Evolutionary conservation across 2,888 invertebrate genomes (phyloP), one percentile per base, ranked within the genome.

Genomic region (Nasonovia ribisnigri): DNA sequence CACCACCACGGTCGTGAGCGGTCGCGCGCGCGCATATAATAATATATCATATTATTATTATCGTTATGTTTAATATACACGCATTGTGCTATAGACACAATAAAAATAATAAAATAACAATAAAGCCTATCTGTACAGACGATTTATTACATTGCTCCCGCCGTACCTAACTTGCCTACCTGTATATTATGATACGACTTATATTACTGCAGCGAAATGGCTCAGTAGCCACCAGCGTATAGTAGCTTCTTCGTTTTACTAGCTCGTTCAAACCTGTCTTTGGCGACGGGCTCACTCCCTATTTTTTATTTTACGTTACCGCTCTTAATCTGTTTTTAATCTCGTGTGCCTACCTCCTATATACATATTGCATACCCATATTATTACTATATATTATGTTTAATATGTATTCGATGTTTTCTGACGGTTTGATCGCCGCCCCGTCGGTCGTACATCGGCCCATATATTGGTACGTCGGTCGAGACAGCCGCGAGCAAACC

Each of bases 271-370:
- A 67, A 60, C 90, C 90, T 24, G 90, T 90, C 57, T 67, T 29
- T 1, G 46, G 51, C 51, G 84, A 90, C 84, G 77, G 54, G 51
- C n/a, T 43, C 77, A 4, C 8, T 43, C 51, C 46, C 60, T 16
- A 13, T 88, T 51, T 36, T 51, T 16, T 88, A 10, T 88, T 43
- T 26, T 26, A 57, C 26, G 8, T 77, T 77, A 77, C 77, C 77
- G 77, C 48, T 48, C 88, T 88, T 92, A 88, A 92, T 92, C 92
- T 43, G 60, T 88, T 92, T 92, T 92, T 92, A 92, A 92, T 92
- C 88, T 92, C 48, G 42, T 48, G 20, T 42, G 77, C 77, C 36
- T 20, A 20, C 36, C 77, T 20, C 57, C 26, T 26, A 26, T 54
- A 24, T 57, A 6, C 1, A 36, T 20, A 36, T 16, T 67, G n/a